These are phyloP conservation scores for Catharus fuscescens DNA, from an alignment of 2,113 vertebrate species.

Conservation along the genomic window DNA sequence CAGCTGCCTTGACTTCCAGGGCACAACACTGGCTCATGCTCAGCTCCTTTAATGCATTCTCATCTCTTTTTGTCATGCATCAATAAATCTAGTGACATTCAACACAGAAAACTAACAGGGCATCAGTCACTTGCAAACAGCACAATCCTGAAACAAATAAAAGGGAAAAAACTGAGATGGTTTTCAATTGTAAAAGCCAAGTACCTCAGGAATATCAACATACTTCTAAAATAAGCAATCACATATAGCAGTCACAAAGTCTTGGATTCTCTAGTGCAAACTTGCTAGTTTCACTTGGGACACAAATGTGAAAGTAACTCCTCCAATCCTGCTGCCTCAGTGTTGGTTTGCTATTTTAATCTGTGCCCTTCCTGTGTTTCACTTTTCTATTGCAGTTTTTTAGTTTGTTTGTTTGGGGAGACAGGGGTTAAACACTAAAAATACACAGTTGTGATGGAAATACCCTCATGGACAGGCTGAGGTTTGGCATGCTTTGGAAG, in stretches of 20 bases:
- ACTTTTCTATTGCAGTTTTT: not conserved
- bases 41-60: not conserved
- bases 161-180: not conserved
- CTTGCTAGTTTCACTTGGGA: not conserved
- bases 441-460: not conserved
- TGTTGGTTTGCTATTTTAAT: not conserved
- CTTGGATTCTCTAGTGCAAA: not conserved
- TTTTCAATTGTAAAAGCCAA: not conserved
- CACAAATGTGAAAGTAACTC: not conserved
- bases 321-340: not conserved
- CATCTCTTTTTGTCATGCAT: not conserved
- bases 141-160: not conserved
- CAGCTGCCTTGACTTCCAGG: not conserved
- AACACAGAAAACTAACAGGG: not conserved
- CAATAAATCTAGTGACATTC: not conserved
- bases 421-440: slow-evolving; percentile 1
- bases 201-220: not conserved
- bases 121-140: not conserved
- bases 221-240: not conserved
- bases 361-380: not conserved
- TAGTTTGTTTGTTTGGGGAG: not conserved
- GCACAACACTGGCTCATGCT: not conserved
- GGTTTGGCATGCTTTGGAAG: slow-evolving; percentile 13
- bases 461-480: not conserved
- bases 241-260: not conserved